A percentile compares a stretch with the other conserved stretches of the same genome.
Conservation (phyloP, 2,888 invertebrate species). For the Gymnosoma rotundatum region DNA sequence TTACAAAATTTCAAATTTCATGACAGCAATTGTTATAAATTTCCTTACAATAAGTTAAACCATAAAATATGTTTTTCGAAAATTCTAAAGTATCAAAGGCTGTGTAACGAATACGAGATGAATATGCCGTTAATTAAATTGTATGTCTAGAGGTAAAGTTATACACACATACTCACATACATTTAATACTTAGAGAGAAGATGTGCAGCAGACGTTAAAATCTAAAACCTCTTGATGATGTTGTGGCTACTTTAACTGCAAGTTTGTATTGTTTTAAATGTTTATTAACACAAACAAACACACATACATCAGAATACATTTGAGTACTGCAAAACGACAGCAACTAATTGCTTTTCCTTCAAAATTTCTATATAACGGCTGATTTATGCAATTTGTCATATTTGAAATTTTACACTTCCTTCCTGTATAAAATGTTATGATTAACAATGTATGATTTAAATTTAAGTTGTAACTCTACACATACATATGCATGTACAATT, state of each 20-base stretch:
- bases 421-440: conserved; percentile 69
- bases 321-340: conserved; percentile 45
- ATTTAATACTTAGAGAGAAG: conserved; percentile 24
- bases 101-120: background rate
- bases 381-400: conserved; percentile 73
- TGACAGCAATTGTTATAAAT: conserved; percentile 51
- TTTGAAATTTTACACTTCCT: conserved; percentile 73
- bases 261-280: conserved; percentile 37
- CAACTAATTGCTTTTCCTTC: conserved; percentile 70
- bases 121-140: conserved; percentile 8
- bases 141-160: background rate
- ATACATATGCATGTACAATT: conserved; percentile 5
- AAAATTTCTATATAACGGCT: conserved; percentile 67
- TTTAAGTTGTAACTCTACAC: background rate
- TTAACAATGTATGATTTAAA: conserved; percentile 63
- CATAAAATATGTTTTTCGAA: conserved; percentile 44
- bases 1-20: conserved; percentile 37
- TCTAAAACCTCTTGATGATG: conserved; percentile 31
- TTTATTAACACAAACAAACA: background rate
- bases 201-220: conserved; percentile 65
- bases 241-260: conserved; percentile 35
- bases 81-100: background rate
- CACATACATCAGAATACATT: background rate
- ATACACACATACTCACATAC: background rate
- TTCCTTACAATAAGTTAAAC: conserved; percentile 19